Evolutionary conservation across 2,113 vertebrate species (phyloP).

Genomic region (Guaruba guarouba): DNA sequence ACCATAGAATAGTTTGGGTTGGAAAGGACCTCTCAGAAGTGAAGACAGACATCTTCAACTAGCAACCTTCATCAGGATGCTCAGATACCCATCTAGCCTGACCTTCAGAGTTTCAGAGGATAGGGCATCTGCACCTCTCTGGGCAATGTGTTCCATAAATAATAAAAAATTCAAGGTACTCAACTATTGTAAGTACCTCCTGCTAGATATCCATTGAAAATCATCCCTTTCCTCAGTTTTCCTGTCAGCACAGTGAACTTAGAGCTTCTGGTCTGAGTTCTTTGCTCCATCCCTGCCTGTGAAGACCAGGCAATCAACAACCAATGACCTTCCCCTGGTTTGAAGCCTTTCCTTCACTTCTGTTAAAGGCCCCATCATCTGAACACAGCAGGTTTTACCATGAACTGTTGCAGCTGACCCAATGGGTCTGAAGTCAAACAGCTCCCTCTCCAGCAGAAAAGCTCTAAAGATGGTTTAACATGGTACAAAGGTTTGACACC

Average conservation of each 20-base stretch:
- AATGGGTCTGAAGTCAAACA: background rate
- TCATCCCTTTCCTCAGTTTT: background rate
- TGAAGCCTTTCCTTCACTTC: background rate
- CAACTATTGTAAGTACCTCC: background rate
- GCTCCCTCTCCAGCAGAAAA: background rate
- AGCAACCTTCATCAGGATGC: background rate
- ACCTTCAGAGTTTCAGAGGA: too few relatives aligned
- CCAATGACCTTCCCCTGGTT: background rate
- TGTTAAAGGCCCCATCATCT: background rate
- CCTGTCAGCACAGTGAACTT: rapidly evolving
- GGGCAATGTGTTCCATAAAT: background rate
- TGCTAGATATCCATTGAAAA: background rate
- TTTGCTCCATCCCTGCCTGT: background rate
- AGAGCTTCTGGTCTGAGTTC: background rate
- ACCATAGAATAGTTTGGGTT: background rate
- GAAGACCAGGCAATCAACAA: background rate
- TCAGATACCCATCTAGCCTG: background rate
- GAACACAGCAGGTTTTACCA: background rate
- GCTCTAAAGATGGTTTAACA: rapidly evolving
- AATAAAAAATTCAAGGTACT: background rate
- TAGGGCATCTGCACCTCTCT: background rate
- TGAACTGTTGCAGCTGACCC: background rate
- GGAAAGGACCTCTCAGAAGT: background rate
- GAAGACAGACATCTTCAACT: background rate
- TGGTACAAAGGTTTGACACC: background rate